These are phyloP conservation scores for Platycercus adscitus DNA, from an alignment of 2,113 vertebrate species.

Conservation along the genomic window DNA sequence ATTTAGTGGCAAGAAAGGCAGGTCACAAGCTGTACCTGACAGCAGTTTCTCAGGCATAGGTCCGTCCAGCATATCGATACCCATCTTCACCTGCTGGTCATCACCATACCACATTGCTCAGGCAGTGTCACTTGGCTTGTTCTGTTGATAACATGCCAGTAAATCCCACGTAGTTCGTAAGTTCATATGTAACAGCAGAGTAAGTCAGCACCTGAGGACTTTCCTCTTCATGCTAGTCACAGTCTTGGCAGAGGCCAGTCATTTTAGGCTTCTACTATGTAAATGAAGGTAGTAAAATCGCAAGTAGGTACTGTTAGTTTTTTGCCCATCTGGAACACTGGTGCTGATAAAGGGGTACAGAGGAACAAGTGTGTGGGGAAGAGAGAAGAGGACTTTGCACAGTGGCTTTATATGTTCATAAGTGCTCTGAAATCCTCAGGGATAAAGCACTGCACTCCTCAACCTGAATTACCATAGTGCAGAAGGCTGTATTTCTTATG, in stretches of 20 bases:
- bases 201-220: not conserved
- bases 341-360: not conserved
- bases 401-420: not conserved
- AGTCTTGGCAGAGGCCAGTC: not conserved
- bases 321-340: not conserved
- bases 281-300: not conserved
- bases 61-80: not conserved
- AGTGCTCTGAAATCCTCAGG: not conserved
- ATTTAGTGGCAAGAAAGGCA: not conserved
- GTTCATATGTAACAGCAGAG: not conserved
- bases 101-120: rapidly evolving
- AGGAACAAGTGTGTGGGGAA: not conserved
- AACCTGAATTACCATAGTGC: not conserved
- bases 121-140: not conserved
- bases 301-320: not conserved
- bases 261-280: not conserved
- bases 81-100: not conserved
- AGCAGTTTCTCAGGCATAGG: not conserved
- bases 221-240: not conserved
- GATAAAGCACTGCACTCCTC: not conserved
- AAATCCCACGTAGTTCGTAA: not conserved
- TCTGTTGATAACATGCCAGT: not conserved
- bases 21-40: not conserved
- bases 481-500: not conserved
- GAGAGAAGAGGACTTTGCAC: not conserved